Percentiles rank a stretch among this genome's conserved stretches.
Evolutionary conservation across 2,113 vertebrate genomes (phyloP).

Genomic region (Cynopterus brachyotis): DNA sequence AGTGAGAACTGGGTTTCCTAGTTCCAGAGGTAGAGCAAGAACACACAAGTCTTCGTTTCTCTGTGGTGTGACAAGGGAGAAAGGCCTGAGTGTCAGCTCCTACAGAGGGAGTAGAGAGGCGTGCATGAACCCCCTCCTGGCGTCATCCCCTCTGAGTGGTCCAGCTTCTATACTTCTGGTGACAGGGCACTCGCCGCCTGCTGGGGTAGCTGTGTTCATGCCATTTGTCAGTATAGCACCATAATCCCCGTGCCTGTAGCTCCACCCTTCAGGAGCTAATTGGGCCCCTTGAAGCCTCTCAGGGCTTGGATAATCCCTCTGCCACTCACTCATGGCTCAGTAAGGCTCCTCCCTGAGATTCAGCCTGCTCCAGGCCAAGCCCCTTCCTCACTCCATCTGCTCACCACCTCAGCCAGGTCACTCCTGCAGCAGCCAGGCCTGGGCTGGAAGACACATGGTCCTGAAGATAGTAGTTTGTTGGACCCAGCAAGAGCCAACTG

Average conservation of each 20-base stretch:
- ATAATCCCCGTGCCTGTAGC: background rate
- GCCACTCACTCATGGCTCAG: background rate
- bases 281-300: background rate
- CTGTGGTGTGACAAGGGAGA: background rate
- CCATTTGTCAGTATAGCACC: background rate
- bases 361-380: background rate
- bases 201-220: background rate
- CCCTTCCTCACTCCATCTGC: background rate
- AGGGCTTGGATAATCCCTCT: background rate
- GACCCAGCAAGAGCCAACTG: background rate
- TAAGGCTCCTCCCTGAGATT: background rate
- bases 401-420: background rate
- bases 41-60: background rate
- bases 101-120: background rate
- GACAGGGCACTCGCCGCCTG: background rate
- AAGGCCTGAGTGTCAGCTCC: background rate
- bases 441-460: background rate
- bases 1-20: background rate
- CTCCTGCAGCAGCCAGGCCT: background rate
- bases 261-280: background rate
- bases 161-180: background rate
- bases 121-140: background rate
- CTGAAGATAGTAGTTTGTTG: background rate
- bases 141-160: background rate
- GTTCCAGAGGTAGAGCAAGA: background rate